Evolutionary conservation across 2,888 invertebrate genomes (phyloP).

Genomic region (Drosophila nigricruria): DNA sequence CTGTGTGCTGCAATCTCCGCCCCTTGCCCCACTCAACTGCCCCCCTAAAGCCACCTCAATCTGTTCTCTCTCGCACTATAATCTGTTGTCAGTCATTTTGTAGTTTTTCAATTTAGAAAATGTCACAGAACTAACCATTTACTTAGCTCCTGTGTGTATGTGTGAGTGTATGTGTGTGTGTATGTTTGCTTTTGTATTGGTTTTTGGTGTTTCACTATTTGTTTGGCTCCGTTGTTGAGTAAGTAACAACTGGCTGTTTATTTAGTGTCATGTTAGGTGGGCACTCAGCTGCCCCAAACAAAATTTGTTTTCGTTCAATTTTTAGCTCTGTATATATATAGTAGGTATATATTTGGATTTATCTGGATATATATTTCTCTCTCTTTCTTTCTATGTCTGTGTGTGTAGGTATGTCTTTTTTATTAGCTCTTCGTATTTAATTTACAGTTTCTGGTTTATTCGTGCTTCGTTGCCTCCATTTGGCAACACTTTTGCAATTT

Average conservation of each 20-base stretch:
- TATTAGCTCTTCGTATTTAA: slow-evolving; percentile 67
- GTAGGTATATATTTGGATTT: slow-evolving; percentile 1
- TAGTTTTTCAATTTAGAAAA: slow-evolving; percentile 81
- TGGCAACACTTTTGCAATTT: slow-evolving; percentile 29
- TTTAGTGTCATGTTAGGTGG: slow-evolving; percentile 77
- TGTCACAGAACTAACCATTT: slow-evolving; percentile 80
- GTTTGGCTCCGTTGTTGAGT: slow-evolving; percentile 78
- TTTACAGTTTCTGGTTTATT: slow-evolving; percentile 43
- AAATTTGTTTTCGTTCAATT: slow-evolving; percentile 70
- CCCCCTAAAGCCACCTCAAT: neutral
- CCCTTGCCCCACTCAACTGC: neutral
- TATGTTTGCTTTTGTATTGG: slow-evolving; percentile 64
- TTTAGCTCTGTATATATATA: slow-evolving; percentile 29
- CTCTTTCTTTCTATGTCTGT: neutral
- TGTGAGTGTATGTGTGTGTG: neutral
- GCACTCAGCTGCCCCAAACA: slow-evolving; percentile 30
- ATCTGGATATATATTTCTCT: neutral
- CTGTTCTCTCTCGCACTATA: slow-evolving; percentile 43
- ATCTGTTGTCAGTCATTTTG: slow-evolving; percentile 81
- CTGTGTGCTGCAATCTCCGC: slow-evolving; percentile 6
- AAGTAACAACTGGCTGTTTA: slow-evolving; percentile 79
- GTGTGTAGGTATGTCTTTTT: slow-evolving; percentile 10
- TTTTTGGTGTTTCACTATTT: slow-evolving; percentile 65
- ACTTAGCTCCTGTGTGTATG: slow-evolving; percentile 50
- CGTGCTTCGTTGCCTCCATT: slow-evolving; percentile 38